Conservation (phyloP, 2,888 invertebrate genomes). For the Frankliniella intonsa region DNA sequence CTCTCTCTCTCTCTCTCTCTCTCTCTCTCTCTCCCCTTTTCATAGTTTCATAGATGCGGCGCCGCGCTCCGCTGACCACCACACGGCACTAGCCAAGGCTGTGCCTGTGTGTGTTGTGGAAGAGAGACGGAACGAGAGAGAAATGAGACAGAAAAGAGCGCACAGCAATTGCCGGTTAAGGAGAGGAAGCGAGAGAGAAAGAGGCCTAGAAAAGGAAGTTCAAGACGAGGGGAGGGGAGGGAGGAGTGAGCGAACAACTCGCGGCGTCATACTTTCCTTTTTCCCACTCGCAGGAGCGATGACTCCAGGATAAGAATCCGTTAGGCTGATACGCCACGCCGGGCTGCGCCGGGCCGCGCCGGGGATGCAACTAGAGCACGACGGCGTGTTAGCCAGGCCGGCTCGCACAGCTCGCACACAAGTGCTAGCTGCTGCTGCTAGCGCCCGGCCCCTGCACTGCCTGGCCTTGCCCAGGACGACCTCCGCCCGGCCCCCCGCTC, state of each 20-base stretch:
- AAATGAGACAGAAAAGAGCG: too few relatives aligned
- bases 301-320: neutral
- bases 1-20: conserved; percentile 1
- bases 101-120: too few relatives aligned
- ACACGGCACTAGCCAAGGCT: neutral
- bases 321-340: neutral
- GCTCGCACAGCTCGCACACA: too few relatives aligned
- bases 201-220: too few relatives aligned
- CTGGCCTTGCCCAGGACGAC: neutral
- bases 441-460: neutral
- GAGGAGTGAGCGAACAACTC: too few relatives aligned
- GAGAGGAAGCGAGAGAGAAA: too few relatives aligned
- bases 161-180: too few relatives aligned
- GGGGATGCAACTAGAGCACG: neutral
- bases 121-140: too few relatives aligned
- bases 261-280: conserved; percentile 11
- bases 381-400: too few relatives aligned
- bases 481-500: too few relatives aligned
- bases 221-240: too few relatives aligned
- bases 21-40: neutral
- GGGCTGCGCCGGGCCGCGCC: neutral
- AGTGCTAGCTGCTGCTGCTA: neutral
- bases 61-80: neutral
- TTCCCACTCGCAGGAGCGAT: neutral
- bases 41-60: neutral